A percentile compares a stretch with the other conserved stretches of the same genome.
phyloP scores from a whole-genome alignment of 1,140 invertebrate genomes.

The Tetranychus cinnabarinus region DNA sequence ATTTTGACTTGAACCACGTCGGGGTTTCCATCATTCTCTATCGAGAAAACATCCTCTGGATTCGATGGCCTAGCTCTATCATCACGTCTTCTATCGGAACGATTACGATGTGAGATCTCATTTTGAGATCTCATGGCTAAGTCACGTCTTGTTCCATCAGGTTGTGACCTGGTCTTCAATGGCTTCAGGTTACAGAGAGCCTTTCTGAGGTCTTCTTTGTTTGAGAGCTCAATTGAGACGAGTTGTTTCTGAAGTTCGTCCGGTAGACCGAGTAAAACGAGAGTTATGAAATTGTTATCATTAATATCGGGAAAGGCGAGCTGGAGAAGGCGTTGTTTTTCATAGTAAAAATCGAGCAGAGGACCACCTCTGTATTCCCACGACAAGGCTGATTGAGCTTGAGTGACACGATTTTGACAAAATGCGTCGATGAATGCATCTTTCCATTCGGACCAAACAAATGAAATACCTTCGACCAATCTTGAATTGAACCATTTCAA shows the following conservation, averaged over 20 bases:
- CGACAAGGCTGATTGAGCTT: background rate
- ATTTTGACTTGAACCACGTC: too few relatives aligned
- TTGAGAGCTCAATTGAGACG: background rate
- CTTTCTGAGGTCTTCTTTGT: background rate
- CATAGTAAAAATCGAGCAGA: background rate
- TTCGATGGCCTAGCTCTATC: too few relatives aligned
- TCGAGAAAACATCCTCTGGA: too few relatives aligned
- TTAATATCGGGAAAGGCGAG: background rate
- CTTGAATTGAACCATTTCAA: conserved; percentile 1
- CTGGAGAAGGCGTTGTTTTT: background rate
- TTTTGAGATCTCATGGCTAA: too few relatives aligned
- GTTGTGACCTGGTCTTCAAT: too few relatives aligned
- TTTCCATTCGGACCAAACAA: background rate
- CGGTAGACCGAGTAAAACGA: background rate
- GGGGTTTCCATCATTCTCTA: too few relatives aligned
- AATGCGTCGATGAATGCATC: background rate
- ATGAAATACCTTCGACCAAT: background rate
- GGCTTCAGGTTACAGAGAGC: background rate
- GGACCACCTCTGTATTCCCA: background rate
- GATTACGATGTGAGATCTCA: too few relatives aligned
- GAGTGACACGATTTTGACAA: background rate
- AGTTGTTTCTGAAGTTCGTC: background rate
- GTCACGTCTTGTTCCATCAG: too few relatives aligned
- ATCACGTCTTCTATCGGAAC: too few relatives aligned
- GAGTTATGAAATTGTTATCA: background rate